Conservation (phyloP, 2,113 vertebrate genomes). For the Phalacrocorax brasilianus region DNA sequence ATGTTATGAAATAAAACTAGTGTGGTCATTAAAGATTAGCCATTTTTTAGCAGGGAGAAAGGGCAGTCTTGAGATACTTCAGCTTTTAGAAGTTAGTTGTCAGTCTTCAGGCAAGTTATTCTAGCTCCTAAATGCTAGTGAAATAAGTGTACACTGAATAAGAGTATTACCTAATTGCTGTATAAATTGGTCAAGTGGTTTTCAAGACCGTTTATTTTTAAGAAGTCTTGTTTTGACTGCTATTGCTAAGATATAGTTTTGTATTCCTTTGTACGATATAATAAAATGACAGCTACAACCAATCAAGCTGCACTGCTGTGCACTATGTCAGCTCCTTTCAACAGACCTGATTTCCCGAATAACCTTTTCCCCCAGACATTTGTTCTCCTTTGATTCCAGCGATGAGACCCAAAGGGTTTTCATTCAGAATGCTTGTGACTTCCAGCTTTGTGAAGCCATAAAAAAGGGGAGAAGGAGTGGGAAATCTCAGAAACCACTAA, state of each 20-base stretch:
- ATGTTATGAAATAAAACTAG: conserved; percentile 18
- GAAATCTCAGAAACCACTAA: background rate
- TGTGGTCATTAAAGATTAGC: background rate
- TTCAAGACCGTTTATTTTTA: conserved; percentile 30
- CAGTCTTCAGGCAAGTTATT: background rate
- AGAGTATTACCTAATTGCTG: background rate
- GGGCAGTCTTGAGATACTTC: background rate
- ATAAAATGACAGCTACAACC: conserved; percentile 40
- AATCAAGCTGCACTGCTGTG: background rate
- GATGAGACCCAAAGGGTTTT: conserved; percentile 27
- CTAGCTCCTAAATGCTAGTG: background rate
- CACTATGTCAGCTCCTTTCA: conserved; percentile 43
- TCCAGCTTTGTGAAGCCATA: background rate
- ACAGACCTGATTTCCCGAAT: conserved; percentile 42
- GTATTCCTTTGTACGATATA: background rate
- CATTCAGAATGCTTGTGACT: background rate
- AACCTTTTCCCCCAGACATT: conserved; percentile 56
- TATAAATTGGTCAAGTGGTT: conserved; percentile 56
- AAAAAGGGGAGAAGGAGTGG: background rate
- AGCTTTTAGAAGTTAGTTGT: background rate
- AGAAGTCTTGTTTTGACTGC: conserved; percentile 8
- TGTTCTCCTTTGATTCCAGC: conserved; percentile 27
- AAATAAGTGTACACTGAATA: background rate
- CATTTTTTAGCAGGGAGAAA: background rate
- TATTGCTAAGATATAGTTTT: background rate